phyloP scores from a whole-genome alignment of 2,797 vertebrate species.

The Propithecus deckenii region DNA sequence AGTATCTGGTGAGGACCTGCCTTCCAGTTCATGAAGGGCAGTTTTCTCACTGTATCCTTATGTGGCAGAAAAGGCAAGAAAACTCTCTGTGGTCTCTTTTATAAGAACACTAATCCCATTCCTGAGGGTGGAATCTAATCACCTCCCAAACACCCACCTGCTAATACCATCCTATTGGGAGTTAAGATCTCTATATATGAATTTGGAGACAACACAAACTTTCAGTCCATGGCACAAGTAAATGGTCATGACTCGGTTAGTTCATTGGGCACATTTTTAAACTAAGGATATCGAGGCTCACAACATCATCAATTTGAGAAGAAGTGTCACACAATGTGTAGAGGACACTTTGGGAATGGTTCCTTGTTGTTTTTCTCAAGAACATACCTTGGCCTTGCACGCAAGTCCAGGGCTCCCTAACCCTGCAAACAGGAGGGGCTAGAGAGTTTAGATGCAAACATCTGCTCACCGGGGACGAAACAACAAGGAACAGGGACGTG shows the following conservation, averaged over 20 bases:
- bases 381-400: no score
- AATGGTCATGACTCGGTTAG: background rate
- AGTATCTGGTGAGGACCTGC: background rate
- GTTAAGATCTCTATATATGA: background rate
- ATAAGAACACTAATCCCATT: background rate
- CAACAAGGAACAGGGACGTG: no score
- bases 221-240: background rate
- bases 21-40: background rate
- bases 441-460: no score
- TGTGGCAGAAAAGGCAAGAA: background rate
- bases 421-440: no score
- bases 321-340: background rate
- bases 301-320: background rate
- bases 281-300: background rate
- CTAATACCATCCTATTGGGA: background rate
- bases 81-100: background rate
- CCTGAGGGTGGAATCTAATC: background rate
- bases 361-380: no score
- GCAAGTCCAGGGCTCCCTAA: no score
- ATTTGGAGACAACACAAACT: background rate
- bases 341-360: no score
- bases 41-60: background rate
- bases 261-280: background rate
- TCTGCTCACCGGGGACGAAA: no score
- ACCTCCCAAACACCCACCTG: background rate